Percentiles rank a stretch among this genome's conserved stretches.
Conservation (phyloP, 2,113 vertebrate species). For the Toxotes chatareus region DNA sequence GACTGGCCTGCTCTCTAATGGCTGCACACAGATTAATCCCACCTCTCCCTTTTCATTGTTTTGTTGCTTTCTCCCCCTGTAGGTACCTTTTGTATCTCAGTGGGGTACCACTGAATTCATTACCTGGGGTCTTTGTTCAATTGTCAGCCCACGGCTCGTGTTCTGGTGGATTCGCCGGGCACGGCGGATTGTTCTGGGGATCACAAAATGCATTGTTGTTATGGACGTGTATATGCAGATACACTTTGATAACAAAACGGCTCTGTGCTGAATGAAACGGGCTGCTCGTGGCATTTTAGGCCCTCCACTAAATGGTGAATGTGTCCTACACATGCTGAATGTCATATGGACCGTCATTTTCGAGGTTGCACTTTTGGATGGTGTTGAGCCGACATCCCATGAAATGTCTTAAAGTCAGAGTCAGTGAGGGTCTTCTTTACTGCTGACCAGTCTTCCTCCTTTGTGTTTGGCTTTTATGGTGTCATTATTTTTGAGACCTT, state of each 20-base stretch:
- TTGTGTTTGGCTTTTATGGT: neutral
- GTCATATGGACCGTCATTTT: neutral
- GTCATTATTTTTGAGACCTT: neutral
- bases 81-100: slow-evolving; percentile 64
- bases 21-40: slow-evolving; percentile 62
- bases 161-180: slow-evolving; percentile 71
- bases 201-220: slow-evolving; percentile 42
- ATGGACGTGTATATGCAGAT: neutral
- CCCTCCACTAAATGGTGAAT: slow-evolving; percentile 5
- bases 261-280: slow-evolving; percentile 35
- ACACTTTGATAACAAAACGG: slow-evolving; percentile 45
- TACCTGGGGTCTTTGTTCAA: slow-evolving; percentile 73
- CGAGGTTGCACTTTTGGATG: neutral
- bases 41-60: slow-evolving; percentile 67
- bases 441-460: neutral
- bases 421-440: neutral
- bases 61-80: slow-evolving; percentile 60
- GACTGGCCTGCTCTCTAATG: slow-evolving; percentile 51
- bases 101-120: slow-evolving; percentile 55
- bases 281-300: slow-evolving; percentile 11
- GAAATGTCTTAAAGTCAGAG: neutral
- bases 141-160: slow-evolving; percentile 50
- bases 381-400: neutral
- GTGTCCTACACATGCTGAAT: neutral
- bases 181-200: slow-evolving; percentile 58